phyloP scores from a whole-genome alignment of 1,140 invertebrate species.

The Meloidogyne floridensis region DNA sequence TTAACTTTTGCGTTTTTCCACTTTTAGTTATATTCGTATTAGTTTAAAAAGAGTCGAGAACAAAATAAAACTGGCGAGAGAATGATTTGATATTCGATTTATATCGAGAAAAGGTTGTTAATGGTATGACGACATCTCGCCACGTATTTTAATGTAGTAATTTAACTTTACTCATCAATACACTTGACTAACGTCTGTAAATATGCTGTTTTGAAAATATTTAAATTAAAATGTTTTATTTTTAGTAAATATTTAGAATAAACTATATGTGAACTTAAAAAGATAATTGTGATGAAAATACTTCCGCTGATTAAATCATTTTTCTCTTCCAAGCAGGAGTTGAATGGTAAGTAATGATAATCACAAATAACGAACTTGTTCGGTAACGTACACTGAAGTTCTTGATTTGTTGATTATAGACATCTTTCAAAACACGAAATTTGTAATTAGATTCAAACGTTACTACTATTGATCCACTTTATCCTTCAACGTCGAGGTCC shows the following conservation, averaged over 20 bases:
- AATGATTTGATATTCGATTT: conserved; percentile 3
- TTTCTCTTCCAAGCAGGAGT: not conserved
- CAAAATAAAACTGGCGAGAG: not conserved
- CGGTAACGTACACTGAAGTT: too few species aligned
- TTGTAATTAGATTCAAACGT: not conserved
- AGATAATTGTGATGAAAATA: not conserved
- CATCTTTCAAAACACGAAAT: not conserved
- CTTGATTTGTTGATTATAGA: too few species aligned
- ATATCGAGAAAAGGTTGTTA: not conserved
- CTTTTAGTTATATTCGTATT: not conserved
- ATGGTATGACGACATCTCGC: not conserved
- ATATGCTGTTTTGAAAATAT: not conserved
- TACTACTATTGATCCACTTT: not conserved
- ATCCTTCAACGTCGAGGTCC: not conserved
- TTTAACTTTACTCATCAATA: not conserved
- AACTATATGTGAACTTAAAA: not conserved
- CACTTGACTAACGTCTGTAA: not conserved
- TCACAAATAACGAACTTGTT: too few species aligned
- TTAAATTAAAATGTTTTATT: not conserved
- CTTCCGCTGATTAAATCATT: not conserved
- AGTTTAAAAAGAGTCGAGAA: not conserved
- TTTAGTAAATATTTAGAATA: not conserved
- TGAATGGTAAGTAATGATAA: not conserved
- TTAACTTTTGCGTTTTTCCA: too few species aligned
- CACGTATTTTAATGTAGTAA: not conserved